A percentile compares a stretch with the other conserved stretches of the same genome.
Conservation (phyloP, 2,113 vertebrate genomes). For the Terrapene triunguis region DNA sequence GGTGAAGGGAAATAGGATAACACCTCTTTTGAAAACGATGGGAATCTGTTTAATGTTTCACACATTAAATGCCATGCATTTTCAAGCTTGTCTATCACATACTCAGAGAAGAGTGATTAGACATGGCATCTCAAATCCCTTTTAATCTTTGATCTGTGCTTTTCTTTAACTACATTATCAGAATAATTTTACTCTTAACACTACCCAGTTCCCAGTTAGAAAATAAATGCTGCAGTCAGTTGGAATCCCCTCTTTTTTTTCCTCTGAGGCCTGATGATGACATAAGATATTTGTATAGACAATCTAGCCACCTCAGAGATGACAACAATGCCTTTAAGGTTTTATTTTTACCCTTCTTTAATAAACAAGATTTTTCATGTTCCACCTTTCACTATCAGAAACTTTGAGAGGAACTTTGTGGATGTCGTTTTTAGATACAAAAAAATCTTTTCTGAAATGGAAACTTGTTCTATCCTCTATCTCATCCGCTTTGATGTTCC, state of each 20-base stretch:
- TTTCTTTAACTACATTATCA: conserved; percentile 34
- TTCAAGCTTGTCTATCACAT: conserved; percentile 38
- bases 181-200: conserved; percentile 57
- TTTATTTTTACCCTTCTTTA: conserved; percentile 26
- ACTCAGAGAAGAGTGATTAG: conserved; percentile 16
- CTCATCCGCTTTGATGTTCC: background rate
- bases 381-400: background rate
- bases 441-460: background rate
- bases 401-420: background rate
- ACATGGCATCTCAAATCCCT: conserved; percentile 18
- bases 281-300: conserved; percentile 16
- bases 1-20: conserved; percentile 30
- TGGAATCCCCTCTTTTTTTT: background rate
- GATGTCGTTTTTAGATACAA: conserved; percentile 4
- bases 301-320: background rate
- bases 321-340: background rate
- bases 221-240: background rate
- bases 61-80: background rate
- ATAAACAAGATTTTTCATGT: background rate
- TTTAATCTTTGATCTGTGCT: conserved; percentile 46
- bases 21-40: conserved; percentile 17
- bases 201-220: conserved; percentile 47
- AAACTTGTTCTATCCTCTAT: background rate
- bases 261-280: background rate
- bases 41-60: conserved; percentile 42